Base-by-base conservation (phyloP, 1,140 invertebrate genomes). In the Zaprionus nigranus region DNA sequence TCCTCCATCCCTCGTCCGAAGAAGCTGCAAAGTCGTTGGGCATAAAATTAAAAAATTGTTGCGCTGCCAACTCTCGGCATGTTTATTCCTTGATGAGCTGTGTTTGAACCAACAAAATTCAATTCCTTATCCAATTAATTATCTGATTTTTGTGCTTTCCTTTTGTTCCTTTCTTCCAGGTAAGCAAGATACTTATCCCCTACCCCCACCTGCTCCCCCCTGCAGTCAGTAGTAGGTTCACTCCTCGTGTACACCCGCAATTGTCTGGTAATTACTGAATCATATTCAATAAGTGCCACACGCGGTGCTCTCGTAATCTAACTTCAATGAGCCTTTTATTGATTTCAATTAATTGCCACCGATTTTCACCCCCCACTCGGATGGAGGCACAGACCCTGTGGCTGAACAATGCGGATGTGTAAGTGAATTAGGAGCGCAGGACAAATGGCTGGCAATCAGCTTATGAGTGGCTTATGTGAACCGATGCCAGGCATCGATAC, bases 371-470 rank as follows among this genome's bases (percentile, higher is more conserved):
- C 13, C 70, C 7, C 13, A 17, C 40, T 17, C 40, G 6, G 2
- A 3, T 17, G 6, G 40, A 43, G 5, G n/a, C 11, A 28, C 34
- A 2, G 15, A 22, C 46, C 24, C 46, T 7, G 11, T 7, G 13
- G 46, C 36, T 53, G 36, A 53, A 61, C 71, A 60, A 60, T 67
- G 71, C 57, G 75, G 56, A 79, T 81, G 70, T 81, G 63, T 67
- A 81, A 88, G 79, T 84, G 81, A 81, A 88, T 88, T 84, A 76
- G 75, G 75, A 68, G 67, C 67, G 51, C 24, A 69, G 66, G 67
- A 81, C 84, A 87, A 88, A 88, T 81, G 71, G 61, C 80, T 70
- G 65, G 81, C 84, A 90, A 90, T 90, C 84, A 84, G 85, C 72
- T 74, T 78, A 80, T 88, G 83, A 88, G 85, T 88, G 75, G 84